A percentile compares a stretch with the other conserved stretches of the same genome.
Evolutionary conservation across 2,113 vertebrate genomes (phyloP).

Genomic region (Myrmophylax atrothorax): DNA sequence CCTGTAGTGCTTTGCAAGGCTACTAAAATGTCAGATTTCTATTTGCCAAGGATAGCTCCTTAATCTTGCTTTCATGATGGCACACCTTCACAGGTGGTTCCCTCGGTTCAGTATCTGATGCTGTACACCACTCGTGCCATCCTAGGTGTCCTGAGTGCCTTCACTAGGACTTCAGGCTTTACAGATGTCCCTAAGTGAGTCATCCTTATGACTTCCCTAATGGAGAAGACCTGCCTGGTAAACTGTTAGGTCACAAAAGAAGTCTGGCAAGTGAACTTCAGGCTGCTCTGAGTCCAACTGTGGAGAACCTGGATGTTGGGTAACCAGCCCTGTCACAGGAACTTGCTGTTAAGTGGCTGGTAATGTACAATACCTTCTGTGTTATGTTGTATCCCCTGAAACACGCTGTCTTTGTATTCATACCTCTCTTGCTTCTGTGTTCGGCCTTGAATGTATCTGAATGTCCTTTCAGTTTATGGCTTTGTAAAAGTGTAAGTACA

Average conservation of each 20-base stretch:
- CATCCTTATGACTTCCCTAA: not conserved
- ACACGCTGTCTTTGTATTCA: not conserved
- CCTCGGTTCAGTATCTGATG: not conserved
- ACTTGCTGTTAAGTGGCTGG: not conserved
- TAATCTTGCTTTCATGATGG: not conserved
- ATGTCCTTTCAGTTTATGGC: not conserved
- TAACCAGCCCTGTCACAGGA: not conserved
- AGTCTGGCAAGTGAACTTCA: not conserved
- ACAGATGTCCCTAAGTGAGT: too few species aligned
- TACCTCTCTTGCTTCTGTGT: not conserved
- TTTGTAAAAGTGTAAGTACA: slow-evolving; percentile 26
- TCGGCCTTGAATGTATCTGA: not conserved
- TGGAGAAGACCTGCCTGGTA: not conserved
- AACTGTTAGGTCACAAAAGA: not conserved
- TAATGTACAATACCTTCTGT: not conserved
- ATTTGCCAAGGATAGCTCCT: not conserved
- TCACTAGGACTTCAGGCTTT: not conserved
- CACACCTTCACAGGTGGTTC: not conserved
- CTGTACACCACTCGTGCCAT: accelerated
- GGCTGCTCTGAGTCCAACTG: not conserved
- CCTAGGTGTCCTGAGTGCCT: not conserved
- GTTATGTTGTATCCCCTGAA: not conserved
- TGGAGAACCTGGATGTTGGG: not conserved
- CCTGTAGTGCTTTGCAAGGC: not conserved
- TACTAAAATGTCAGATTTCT: not conserved